Conservation (phyloP, 2,888 invertebrate genomes). For the Atethmia centrago region DNA sequence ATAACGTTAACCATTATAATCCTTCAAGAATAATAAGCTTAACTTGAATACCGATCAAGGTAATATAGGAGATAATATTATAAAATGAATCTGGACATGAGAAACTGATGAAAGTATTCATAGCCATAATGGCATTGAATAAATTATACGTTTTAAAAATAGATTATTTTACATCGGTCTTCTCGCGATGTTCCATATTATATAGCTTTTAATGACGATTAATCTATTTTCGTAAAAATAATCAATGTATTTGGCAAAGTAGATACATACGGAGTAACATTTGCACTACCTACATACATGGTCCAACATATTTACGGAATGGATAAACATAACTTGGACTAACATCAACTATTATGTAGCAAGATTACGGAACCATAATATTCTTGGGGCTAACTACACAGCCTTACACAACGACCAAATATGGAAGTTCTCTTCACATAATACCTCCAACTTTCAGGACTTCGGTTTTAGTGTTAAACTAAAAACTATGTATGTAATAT, state of each 20-base stretch:
- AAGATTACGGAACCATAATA: neutral
- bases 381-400: slow-evolving; percentile 8
- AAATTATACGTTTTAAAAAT: neutral
- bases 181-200: too few relatives aligned
- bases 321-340: neutral
- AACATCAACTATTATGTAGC: slow-evolving; percentile 13
- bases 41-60: too few relatives aligned
- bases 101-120: neutral
- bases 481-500: neutral
- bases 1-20: slow-evolving; percentile 27
- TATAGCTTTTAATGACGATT: neutral
- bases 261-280: neutral
- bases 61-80: neutral
- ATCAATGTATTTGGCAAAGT: neutral
- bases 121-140: too few relatives aligned
- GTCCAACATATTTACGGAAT: neutral
- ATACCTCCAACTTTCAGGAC: slow-evolving; percentile 1
- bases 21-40: neutral
- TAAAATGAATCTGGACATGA: neutral
- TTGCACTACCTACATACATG: too few relatives aligned
- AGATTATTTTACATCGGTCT: neutral
- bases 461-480: neutral
- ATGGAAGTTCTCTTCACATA: slow-evolving; percentile 3
- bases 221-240: neutral
- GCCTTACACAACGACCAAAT: slow-evolving; percentile 16